These are phyloP conservation scores for Chaetorhynchus papuensis DNA, from an alignment of 2,113 vertebrate genomes.

Conservation along the genomic window DNA sequence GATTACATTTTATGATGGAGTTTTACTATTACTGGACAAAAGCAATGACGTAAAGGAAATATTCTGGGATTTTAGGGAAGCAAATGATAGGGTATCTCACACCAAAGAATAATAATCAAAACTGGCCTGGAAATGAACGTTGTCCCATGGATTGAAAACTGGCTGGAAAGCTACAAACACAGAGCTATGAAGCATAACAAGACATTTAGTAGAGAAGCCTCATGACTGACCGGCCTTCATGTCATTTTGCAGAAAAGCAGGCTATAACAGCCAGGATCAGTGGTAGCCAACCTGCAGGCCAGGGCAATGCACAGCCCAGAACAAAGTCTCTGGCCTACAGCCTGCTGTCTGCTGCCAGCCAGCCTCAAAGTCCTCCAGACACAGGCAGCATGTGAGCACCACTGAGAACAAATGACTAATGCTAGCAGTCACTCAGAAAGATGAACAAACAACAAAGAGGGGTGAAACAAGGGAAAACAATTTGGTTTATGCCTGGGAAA, in stretches of 20 bases:
- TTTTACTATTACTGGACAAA: constrained; percentile 42
- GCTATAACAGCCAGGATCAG: not conserved
- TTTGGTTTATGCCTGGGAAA: not conserved
- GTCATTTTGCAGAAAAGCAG: not conserved
- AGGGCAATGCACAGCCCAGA: not conserved
- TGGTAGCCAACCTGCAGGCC: not conserved
- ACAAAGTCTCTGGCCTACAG: not conserved
- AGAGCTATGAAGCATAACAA: not conserved
- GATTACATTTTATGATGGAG: constrained; percentile 52
- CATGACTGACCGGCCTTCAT: fast-evolving
- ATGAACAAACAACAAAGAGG: not conserved
- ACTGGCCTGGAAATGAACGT: constrained; percentile 17
- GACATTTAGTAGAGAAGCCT: not conserved
- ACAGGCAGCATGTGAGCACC: not conserved
- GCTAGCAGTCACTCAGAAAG: not conserved
- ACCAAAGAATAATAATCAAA: constrained; percentile 56
- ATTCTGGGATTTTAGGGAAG: constrained; percentile 35
- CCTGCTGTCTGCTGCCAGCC: not conserved
- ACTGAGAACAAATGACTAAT: not conserved
- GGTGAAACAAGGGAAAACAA: not conserved
- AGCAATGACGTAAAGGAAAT: constrained; percentile 48
- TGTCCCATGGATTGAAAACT: constrained; percentile 21
- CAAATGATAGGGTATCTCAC: constrained; percentile 38
- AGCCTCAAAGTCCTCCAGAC: not conserved
- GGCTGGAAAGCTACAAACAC: constrained; percentile 19